Percentiles rank a stretch among this genome's conserved stretches.
Evolutionary conservation across 64 coral and sea anemone genomes (phyloP).

Genomic region (Dendrophyllia cribrosa): DNA sequence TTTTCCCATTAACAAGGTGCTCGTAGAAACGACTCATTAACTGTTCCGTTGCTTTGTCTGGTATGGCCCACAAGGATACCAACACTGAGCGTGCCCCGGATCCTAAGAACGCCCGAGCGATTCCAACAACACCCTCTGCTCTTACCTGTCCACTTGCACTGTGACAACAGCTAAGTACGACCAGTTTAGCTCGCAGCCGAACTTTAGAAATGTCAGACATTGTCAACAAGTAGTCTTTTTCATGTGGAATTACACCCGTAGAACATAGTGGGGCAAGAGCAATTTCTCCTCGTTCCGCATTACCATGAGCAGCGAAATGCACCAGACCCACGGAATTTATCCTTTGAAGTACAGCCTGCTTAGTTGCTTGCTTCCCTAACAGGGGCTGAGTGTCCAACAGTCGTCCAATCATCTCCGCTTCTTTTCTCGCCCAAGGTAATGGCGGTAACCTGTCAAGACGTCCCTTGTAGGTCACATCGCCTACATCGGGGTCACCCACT

Average conservation of each 20-base stretch:
- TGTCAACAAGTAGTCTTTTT: neutral
- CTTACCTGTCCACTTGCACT: neutral
- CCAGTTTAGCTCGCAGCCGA: constrained; percentile 9
- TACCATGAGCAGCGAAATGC: neutral
- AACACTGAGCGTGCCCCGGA: constrained; percentile 43
- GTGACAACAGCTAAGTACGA: constrained; percentile 47
- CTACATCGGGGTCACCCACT: constrained; percentile 10
- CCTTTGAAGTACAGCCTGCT: neutral
- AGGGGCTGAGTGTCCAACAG: neutral
- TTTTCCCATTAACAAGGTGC: neutral
- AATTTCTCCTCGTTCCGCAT: neutral
- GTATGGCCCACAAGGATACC: constrained; percentile 20
- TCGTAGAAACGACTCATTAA: constrained; percentile 47
- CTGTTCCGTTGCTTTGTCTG: constrained; percentile 1
- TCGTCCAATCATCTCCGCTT: neutral
- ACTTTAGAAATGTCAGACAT: neutral
- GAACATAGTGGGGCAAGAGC: neutral
- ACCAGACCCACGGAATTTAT: neutral
- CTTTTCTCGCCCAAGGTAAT: neutral
- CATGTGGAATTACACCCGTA: neutral
- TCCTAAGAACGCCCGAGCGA: constrained; percentile 33
- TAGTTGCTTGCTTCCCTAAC: neutral
- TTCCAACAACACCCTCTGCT: constrained; percentile 26
- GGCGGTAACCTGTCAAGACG: neutral
- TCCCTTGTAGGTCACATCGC: neutral